phyloP scores from a whole-genome alignment of 2,113 vertebrate species.

The Barbus barbus region DNA sequence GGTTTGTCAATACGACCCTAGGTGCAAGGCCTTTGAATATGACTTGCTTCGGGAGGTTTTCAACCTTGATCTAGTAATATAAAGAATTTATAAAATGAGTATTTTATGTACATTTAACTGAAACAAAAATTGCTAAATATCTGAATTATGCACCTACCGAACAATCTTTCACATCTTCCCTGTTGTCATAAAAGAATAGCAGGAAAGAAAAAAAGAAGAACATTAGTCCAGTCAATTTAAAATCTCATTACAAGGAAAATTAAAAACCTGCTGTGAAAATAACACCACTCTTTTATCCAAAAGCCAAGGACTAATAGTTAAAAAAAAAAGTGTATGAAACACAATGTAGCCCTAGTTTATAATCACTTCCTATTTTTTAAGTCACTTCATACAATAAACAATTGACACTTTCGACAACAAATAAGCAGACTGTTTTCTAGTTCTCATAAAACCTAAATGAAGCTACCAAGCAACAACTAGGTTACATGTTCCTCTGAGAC shows the following conservation, averaged over 20 bases:
- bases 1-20: slow-evolving; percentile 90
- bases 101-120: neutral
- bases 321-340: neutral
- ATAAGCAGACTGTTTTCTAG: slow-evolving; percentile 3
- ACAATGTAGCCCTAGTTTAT: neutral
- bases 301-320: neutral
- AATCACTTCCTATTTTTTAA: neutral
- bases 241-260: neutral
- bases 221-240: neutral
- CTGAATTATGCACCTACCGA: slow-evolving; percentile 67
- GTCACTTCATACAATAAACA: neutral
- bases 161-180: slow-evolving; percentile 75
- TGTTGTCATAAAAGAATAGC: slow-evolving; percentile 55
- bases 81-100: neutral
- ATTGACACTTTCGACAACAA: slow-evolving; percentile 18
- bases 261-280: neutral
- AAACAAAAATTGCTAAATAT: neutral
- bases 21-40: slow-evolving; percentile 89
- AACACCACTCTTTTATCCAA: neutral
- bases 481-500: slow-evolving; percentile 61
- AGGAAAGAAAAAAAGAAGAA: slow-evolving; percentile 19
- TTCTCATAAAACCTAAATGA: slow-evolving; percentile 54
- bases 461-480: slow-evolving; percentile 63
- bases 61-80: slow-evolving; percentile 82
- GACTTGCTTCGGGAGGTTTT: slow-evolving; percentile 83